phyloP scores from a whole-genome alignment of 2,888 invertebrate genomes.

The Tridacna gigas region DNA sequence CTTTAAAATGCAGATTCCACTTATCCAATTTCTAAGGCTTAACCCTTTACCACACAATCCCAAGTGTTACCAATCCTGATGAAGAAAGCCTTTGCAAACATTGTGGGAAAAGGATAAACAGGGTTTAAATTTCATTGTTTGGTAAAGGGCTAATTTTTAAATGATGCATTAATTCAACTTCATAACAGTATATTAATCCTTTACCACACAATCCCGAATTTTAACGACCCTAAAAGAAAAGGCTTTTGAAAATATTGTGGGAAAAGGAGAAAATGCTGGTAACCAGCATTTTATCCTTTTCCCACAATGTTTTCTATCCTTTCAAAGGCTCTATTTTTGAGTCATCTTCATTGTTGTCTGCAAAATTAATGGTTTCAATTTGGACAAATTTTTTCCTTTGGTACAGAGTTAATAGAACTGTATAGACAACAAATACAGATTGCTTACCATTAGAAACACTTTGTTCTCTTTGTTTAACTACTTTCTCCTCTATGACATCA shows the following conservation, averaged over 20 bases:
- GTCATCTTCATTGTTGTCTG: background rate
- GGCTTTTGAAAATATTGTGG: background rate
- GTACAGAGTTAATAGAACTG: background rate
- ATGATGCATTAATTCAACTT: background rate
- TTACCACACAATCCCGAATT: background rate
- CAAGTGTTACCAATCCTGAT: background rate
- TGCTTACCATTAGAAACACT: background rate
- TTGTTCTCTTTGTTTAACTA: background rate
- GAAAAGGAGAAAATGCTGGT: background rate
- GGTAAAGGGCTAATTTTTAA: too few species aligned
- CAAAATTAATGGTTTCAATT: background rate
- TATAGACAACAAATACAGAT: background rate
- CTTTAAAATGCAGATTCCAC: too few species aligned
- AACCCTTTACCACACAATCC: background rate
- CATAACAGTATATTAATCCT: background rate
- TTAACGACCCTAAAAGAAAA: background rate
- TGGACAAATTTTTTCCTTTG: background rate
- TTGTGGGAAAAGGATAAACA: background rate
- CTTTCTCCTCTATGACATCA: slow-evolving; percentile 1
- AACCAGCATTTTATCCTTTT: background rate
- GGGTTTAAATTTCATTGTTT: slow-evolving; percentile 5
- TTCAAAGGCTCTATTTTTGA: background rate
- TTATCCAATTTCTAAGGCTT: too few species aligned
- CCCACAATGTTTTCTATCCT: background rate
- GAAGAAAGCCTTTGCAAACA: background rate